Percentiles rank a stretch among this genome's conserved stretches.
These are phyloP conservation scores for Geophilus truncorum DNA, from an alignment of 2,888 invertebrate genomes.

Conservation along the genomic window DNA sequence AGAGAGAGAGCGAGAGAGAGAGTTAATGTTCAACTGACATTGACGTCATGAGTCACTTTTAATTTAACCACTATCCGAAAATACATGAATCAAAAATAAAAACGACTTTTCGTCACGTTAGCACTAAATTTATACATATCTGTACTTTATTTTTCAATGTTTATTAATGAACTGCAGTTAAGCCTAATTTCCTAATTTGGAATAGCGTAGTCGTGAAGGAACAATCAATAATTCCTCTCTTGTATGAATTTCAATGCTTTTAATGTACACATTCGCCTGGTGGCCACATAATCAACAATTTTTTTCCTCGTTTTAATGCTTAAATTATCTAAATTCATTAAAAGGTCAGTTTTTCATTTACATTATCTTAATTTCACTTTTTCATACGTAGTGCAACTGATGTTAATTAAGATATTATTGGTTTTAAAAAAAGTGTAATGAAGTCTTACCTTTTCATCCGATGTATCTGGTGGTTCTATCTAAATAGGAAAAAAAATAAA, in stretches of 20 bases:
- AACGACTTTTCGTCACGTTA: not conserved
- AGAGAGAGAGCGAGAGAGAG: not conserved
- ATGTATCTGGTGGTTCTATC: not conserved
- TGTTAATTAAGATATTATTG: not conserved
- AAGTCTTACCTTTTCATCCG: not conserved
- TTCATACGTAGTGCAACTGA: not conserved
- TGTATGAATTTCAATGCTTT: not conserved
- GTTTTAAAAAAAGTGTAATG: not conserved
- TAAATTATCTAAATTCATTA: too few relatives aligned
- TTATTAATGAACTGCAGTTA: not conserved
- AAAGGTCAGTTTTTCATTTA: too few relatives aligned
- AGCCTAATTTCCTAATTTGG: not conserved
- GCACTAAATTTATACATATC: not conserved
- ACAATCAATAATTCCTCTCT: not conserved
- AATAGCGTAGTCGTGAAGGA: not conserved
- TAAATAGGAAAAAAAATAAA: not conserved
- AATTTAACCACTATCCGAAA: not conserved
- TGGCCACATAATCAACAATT: too few relatives aligned
- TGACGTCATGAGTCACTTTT: constrained; percentile 7
- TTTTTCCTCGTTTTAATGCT: too few relatives aligned
- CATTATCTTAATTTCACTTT: not conserved
- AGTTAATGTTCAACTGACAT: constrained; percentile 14
- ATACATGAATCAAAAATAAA: constrained; percentile 5
- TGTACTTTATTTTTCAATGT: not conserved
- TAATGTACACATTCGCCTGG: too few relatives aligned